Percentiles rank a stretch among this genome's conserved stretches.
Evolutionary conservation across 2,113 vertebrate species (phyloP).

Genomic region (Mohoua ochrocephala): DNA sequence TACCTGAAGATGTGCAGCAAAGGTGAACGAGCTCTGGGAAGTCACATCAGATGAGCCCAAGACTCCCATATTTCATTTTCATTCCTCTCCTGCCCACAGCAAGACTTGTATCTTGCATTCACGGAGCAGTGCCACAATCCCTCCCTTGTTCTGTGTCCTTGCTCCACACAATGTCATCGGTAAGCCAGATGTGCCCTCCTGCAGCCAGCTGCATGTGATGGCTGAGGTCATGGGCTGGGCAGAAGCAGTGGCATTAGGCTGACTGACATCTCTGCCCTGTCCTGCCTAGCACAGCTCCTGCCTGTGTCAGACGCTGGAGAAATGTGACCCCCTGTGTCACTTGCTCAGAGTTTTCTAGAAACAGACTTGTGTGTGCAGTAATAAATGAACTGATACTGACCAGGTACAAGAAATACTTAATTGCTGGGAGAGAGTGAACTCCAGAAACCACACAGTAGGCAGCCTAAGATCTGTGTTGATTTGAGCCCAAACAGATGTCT

Average conservation of each 20-base stretch:
- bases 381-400: not conserved
- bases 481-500: not conserved
- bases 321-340: not conserved
- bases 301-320: not conserved
- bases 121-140: not conserved
- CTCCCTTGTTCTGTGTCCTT: not conserved
- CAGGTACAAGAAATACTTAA: not conserved
- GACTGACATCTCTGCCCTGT: not conserved
- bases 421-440: not conserved
- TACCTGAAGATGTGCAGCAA: not conserved
- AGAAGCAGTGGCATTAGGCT: not conserved
- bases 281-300: not conserved
- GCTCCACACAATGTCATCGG: fast-evolving
- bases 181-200: not conserved
- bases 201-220: not conserved
- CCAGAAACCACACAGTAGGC: not conserved
- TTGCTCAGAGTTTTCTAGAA: not conserved
- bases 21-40: not conserved
- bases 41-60: not conserved
- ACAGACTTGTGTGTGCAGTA: not conserved
- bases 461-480: not conserved
- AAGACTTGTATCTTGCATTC: not conserved
- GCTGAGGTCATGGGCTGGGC: not conserved
- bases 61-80: not conserved
- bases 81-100: not conserved